Evolutionary conservation across 2,888 invertebrate species (phyloP).

Genomic region (Euplagia quadripunctaria): DNA sequence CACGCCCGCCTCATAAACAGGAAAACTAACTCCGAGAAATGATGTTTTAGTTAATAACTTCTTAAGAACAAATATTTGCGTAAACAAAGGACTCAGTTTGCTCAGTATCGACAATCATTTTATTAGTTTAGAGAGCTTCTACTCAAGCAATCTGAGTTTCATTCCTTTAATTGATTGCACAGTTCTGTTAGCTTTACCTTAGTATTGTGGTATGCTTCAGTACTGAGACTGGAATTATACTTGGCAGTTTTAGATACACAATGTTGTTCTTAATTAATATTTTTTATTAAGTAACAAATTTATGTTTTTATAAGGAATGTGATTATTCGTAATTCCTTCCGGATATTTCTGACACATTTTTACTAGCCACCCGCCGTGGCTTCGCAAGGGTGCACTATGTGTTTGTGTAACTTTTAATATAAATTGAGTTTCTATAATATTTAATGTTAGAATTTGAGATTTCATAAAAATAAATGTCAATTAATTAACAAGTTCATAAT

Average conservation of each 20-base stretch:
- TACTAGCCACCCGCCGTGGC: too few species aligned
- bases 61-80: constrained; percentile 5
- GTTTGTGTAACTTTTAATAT: too few species aligned
- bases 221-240: not conserved
- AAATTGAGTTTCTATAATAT: too few species aligned
- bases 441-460: too few species aligned
- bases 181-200: constrained; percentile 21
- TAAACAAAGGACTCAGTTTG: constrained; percentile 11
- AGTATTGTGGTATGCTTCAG: not conserved
- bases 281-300: too few species aligned
- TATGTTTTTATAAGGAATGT: too few species aligned
- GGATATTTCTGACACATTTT: too few species aligned
- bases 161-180: constrained; percentile 33
- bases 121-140: constrained; percentile 21
- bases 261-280: too few species aligned
- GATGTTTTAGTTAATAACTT: constrained; percentile 5
- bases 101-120: constrained; percentile 17
- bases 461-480: too few species aligned
- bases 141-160: constrained; percentile 22
- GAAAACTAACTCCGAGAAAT: constrained; percentile 2
- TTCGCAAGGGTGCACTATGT: too few species aligned
- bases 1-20: not conserved
- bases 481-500: too few species aligned
- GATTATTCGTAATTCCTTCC: too few species aligned
- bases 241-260: not conserved